Conservation (phyloP, 2,888 invertebrate species). For the Callimorpha dominula region DNA sequence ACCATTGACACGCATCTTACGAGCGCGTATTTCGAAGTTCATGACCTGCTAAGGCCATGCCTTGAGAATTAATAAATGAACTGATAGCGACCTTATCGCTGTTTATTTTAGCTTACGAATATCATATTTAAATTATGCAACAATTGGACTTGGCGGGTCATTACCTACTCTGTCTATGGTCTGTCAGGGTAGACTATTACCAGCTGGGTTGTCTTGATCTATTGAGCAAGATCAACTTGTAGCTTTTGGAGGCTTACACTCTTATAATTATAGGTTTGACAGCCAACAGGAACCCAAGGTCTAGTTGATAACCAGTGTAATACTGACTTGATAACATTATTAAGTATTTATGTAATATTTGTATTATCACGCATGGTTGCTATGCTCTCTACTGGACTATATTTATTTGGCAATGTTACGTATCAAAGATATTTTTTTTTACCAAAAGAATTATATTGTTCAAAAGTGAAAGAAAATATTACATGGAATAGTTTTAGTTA, state of each 20-base stretch:
- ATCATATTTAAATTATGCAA: slow-evolving; percentile 5
- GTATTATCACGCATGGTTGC: slow-evolving; percentile 41
- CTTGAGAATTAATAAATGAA: slow-evolving; percentile 23
- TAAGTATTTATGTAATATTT: slow-evolving; percentile 40
- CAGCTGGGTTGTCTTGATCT: slow-evolving; percentile 80
- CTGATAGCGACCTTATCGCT: slow-evolving; percentile 22
- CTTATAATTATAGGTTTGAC: slow-evolving; percentile 27
- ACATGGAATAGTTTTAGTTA: slow-evolving; percentile 51
- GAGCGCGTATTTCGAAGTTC: slow-evolving; percentile 39
- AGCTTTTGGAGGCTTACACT: slow-evolving; percentile 58
- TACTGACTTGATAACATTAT: slow-evolving; percentile 42
- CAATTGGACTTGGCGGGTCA: slow-evolving; percentile 31
- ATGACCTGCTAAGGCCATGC: slow-evolving; percentile 43
- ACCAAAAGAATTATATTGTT: slow-evolving; percentile 53
- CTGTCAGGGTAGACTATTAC: slow-evolving; percentile 47
- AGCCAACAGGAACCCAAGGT: slow-evolving; percentile 34
- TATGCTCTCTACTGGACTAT: slow-evolving; percentile 59
- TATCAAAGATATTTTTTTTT: slow-evolving; percentile 38
- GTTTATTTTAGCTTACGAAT: background rate
- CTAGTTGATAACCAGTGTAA: slow-evolving; percentile 42
- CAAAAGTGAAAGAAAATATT: slow-evolving; percentile 30
- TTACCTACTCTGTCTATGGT: slow-evolving; percentile 31
- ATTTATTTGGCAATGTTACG: slow-evolving; percentile 41
- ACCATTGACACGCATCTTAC: slow-evolving; percentile 38
- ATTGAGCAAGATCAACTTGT: slow-evolving; percentile 75